These are phyloP conservation scores for Neuroterus valhalla DNA, from an alignment of 1,140 invertebrate genomes.

Conservation along the genomic window DNA sequence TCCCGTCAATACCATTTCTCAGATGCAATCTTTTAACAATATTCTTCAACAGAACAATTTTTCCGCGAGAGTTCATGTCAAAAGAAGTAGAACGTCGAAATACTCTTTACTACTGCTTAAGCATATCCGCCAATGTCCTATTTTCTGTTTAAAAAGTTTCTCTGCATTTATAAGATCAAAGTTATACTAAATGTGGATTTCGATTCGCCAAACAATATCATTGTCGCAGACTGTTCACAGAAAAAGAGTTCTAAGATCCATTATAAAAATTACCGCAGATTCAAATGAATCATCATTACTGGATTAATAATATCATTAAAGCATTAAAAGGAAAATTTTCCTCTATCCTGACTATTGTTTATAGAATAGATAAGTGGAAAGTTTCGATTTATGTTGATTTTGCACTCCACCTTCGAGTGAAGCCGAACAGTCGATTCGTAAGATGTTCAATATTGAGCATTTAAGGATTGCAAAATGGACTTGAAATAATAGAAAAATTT, in stretches of 20 bases:
- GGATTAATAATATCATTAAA: too few species aligned
- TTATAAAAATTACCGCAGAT: too few species aligned
- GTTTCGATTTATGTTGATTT: not conserved
- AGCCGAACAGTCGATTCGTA: not conserved
- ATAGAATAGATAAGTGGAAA: not conserved
- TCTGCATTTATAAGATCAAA: slow-evolving; percentile 19
- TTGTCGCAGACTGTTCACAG: not conserved
- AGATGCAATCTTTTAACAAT: not conserved
- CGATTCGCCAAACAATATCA: not conserved
- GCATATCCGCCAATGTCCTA: slow-evolving; percentile 16
- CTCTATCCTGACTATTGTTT: too few species aligned
- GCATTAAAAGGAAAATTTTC: too few species aligned
- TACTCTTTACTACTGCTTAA: slow-evolving; percentile 7
- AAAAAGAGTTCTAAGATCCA: not conserved
- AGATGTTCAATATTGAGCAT: not conserved
- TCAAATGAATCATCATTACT: too few species aligned
- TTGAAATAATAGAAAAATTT: not conserved
- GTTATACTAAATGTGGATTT: slow-evolving; percentile 8
- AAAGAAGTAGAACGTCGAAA: slow-evolving; percentile 24
- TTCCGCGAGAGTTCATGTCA: slow-evolving; percentile 11
- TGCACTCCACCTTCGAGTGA: not conserved
- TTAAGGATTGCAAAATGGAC: not conserved
- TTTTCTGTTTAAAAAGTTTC: slow-evolving; percentile 16
- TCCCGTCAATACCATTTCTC: not conserved
- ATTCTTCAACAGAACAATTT: not conserved